These are phyloP conservation scores for Enteromius paludinosus DNA, from an alignment of 2,797 vertebrate species.

Conservation along the genomic window DNA sequence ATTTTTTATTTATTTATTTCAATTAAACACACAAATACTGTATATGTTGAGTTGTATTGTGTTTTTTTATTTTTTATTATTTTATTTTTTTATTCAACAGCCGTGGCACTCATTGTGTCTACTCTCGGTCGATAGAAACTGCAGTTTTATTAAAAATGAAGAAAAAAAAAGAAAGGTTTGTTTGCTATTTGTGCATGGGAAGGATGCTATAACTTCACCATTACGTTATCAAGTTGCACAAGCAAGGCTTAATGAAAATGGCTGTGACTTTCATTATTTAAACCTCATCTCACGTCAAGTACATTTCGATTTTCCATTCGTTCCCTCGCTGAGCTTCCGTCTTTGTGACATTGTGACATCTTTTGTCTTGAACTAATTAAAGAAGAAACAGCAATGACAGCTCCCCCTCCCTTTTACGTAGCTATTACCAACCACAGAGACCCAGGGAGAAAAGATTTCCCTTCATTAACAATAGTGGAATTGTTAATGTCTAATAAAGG, in stretches of 20 bases:
- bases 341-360: slow-evolving; percentile 18
- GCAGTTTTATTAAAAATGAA: background rate
- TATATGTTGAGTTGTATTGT: background rate
- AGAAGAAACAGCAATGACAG: slow-evolving; percentile 19
- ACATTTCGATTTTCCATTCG: background rate
- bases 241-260: slow-evolving; percentile 16
- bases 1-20: background rate
- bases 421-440: slow-evolving; percentile 50
- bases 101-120: background rate
- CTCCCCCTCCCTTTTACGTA: background rate
- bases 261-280: slow-evolving; percentile 11
- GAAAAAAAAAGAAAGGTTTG: background rate
- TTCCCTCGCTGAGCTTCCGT: slow-evolving; percentile 22
- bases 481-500: slow-evolving; percentile 70
- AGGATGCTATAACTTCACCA: slow-evolving; percentile 5
- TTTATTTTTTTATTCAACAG: background rate
- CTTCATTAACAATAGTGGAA: slow-evolving; percentile 69
- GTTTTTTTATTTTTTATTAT: too few species aligned
- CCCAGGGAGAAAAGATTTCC: slow-evolving; percentile 54
- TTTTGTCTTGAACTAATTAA: slow-evolving; percentile 47
- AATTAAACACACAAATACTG: background rate
- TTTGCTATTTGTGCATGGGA: slow-evolving; percentile 18
- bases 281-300: slow-evolving; percentile 10
- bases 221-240: slow-evolving; percentile 7
- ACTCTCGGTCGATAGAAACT: background rate